These are phyloP conservation scores for Halocaridina rubra DNA, from an alignment of 2,888 invertebrate species.

Conservation along the genomic window DNA sequence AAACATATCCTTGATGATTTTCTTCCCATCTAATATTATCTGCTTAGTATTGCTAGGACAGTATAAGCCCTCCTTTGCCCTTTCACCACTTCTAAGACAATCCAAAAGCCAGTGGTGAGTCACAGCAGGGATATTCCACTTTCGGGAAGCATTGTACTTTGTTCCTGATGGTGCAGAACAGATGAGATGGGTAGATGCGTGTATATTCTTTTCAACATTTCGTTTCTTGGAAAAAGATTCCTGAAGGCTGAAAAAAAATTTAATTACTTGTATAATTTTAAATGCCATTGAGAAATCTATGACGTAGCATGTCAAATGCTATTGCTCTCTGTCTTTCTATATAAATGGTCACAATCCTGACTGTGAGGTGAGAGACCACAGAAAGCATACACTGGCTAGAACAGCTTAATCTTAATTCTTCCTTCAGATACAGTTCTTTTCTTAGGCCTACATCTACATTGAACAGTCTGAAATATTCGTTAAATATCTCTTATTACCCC, in stretches of 20 bases:
- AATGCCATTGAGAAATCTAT: too few species aligned
- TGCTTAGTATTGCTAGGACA: constrained; percentile 68
- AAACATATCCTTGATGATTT: neutral
- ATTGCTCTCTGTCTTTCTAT: too few species aligned
- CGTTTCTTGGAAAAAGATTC: constrained; percentile 77
- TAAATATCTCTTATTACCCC: too few species aligned
- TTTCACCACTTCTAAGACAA: constrained; percentile 74
- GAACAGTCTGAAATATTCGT: too few species aligned
- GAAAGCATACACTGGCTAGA: too few species aligned
- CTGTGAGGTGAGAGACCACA: too few species aligned
- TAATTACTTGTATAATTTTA: too few species aligned
- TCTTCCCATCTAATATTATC: neutral
- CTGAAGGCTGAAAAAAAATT: constrained; percentile 73
- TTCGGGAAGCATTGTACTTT: constrained; percentile 78
- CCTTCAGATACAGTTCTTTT: too few species aligned
- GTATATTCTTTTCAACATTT: constrained; percentile 70
- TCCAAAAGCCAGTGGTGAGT: constrained; percentile 80
- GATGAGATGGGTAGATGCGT: constrained; percentile 84
- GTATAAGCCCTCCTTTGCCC: constrained; percentile 70
- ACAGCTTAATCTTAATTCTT: too few species aligned
- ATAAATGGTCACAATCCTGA: too few species aligned
- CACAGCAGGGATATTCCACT: constrained; percentile 88
- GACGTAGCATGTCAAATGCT: too few species aligned
- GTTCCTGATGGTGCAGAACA: constrained; percentile 78
- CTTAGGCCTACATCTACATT: too few species aligned